Evolutionary conservation across 2,797 vertebrate genomes (phyloP), one percentile per base, ranked within the genome.

Genomic region (Paedocypris micromegethes): DNA sequence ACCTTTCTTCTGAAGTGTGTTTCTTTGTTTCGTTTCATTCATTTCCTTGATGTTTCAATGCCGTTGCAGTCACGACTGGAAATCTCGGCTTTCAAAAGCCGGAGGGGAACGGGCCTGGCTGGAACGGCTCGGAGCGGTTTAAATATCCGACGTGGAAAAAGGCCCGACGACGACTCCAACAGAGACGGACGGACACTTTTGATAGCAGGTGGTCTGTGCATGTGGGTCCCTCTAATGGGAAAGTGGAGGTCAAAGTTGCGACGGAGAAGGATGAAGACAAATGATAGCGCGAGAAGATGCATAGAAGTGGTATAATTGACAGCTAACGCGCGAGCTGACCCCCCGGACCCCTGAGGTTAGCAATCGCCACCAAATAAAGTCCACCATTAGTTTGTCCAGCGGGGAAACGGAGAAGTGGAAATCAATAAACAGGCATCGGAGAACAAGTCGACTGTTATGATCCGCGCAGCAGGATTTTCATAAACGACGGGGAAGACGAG

Each of bases 1-100:
- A 86, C 87, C 87, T 90, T 92, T 91, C 88, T 75, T 86, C 83
- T 90, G 86, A 86, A 83, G 77, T 79, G 73, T 70, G 83, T 81
- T 83, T 77, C 78, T 80, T 64, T 78, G 73, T 66, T 87, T 82
- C 79, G 82, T 76, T 83, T 87, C 79, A n/a, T n/a, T n/a, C n/a
- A 84, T 87, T 83, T 82, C 80, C 66, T 57, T 41, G 44, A 39
- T 75, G 58, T 72, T 78, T 57, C 64, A 76, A 78, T 74, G 64
- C 53, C 57, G 74, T 77, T 71, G 67, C 46, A 48, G 66, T 51
- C 47, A 60, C 50, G 58, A 56, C 48, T 58, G 39, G 23, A 23
- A 23, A 23, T 23, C 23, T 23, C 23, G 23, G 23, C 23, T 23
- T 23, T 23, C 23, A 23, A 23, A 23, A 23, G 23, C 23, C 23